Evolutionary conservation across 2,113 vertebrate species (phyloP).

Genomic region (Paradoxurus hermaphroditus): DNA sequence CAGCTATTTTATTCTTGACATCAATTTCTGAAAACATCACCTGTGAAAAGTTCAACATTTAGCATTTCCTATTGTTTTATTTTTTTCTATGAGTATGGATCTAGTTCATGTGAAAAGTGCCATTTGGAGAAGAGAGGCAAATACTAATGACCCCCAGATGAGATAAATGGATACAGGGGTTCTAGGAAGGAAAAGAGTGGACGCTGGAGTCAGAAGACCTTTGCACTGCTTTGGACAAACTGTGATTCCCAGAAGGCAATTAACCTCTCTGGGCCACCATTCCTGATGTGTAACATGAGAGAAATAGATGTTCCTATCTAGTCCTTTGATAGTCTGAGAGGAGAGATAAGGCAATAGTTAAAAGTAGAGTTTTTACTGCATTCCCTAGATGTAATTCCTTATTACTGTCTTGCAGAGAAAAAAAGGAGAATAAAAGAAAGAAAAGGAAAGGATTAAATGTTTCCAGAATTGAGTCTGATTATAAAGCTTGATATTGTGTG

Average conservation of each 20-base stretch:
- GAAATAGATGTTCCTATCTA: accelerated
- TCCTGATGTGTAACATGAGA: background rate
- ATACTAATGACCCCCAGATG: conserved; percentile 33
- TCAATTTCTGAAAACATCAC: conserved; percentile 72
- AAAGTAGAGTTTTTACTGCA: background rate
- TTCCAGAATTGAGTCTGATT: background rate
- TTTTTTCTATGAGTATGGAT: conserved; percentile 21
- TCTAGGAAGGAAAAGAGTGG: background rate
- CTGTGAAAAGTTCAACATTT: conserved; percentile 75
- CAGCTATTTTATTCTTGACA: conserved; percentile 72
- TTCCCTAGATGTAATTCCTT: background rate
- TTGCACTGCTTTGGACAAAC: background rate
- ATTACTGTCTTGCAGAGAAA: background rate
- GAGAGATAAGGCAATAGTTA: background rate
- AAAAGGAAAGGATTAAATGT: background rate
- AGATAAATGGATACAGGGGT: background rate
- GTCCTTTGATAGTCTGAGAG: background rate
- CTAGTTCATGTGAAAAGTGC: conserved; percentile 47
- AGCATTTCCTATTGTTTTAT: conserved; percentile 70
- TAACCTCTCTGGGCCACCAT: background rate
- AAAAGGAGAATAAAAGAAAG: background rate
- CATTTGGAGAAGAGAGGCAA: conserved; percentile 38
- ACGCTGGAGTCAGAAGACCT: background rate
- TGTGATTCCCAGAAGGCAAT: background rate
- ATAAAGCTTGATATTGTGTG: background rate